These are phyloP conservation scores for Phrynosoma platyrhinos DNA, from an alignment of 2,113 vertebrate species.

Conservation along the genomic window DNA sequence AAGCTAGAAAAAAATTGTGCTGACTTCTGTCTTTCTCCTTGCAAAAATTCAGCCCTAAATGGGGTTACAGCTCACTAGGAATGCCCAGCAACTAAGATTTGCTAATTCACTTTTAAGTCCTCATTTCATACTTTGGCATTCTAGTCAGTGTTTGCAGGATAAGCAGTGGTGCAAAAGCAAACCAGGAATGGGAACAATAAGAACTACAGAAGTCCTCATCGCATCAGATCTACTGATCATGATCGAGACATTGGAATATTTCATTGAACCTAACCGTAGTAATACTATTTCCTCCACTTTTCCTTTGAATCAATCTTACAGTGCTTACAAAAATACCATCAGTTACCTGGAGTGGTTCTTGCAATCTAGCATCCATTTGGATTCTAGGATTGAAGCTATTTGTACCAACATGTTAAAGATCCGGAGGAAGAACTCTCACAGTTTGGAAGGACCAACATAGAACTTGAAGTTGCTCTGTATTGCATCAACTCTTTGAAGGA, in stretches of 20 bases:
- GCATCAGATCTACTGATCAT: too few species aligned
- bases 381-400: constrained; percentile 57
- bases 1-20: too few species aligned
- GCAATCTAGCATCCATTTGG: constrained; percentile 13
- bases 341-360: not conserved
- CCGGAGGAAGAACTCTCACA: not conserved
- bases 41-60: not conserved
- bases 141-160: too few species aligned
- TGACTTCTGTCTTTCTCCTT: not conserved
- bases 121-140: too few species aligned
- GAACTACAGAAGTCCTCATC: too few species aligned
- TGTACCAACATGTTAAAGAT: constrained; percentile 4
- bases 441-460: not conserved
- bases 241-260: not conserved
- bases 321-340: constrained; percentile 23
- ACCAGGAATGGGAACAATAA: not conserved
- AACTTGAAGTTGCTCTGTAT: not conserved
- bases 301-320: constrained; percentile 11
- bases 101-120: too few species aligned
- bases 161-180: not conserved
- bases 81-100: not conserved
- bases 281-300: not conserved
- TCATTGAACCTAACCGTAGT: not conserved
- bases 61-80: not conserved
- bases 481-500: not conserved